phyloP scores from a whole-genome alignment of 2,113 vertebrate species.

The Zingel zingel region DNA sequence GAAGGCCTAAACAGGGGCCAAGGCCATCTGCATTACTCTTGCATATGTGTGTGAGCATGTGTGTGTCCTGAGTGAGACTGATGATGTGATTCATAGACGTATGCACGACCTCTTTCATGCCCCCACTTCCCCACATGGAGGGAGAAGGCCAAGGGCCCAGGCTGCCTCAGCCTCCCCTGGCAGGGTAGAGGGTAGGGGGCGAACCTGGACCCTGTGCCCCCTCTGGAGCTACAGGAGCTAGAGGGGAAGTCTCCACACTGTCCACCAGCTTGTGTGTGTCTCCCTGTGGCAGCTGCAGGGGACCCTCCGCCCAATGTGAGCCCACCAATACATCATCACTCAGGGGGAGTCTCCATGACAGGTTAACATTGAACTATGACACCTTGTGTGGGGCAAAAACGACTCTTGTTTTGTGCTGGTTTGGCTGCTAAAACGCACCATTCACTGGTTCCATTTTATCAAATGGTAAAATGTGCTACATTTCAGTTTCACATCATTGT shows the following conservation, averaged over 20 bases:
- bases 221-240: constrained; percentile 50
- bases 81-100: constrained; percentile 66
- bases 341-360: constrained; percentile 65
- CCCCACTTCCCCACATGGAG: constrained; percentile 56
- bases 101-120: constrained; percentile 29
- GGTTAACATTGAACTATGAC: constrained; percentile 85
- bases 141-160: constrained; percentile 71
- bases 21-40: constrained; percentile 3
- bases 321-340: constrained; percentile 70
- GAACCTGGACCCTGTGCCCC: constrained; percentile 71
- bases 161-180: constrained; percentile 57
- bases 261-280: constrained; percentile 83
- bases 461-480: neutral
- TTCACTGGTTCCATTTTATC: neutral
- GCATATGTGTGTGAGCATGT: constrained; percentile 6
- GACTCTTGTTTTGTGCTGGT: constrained; percentile 24
- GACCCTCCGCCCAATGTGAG: constrained; percentile 69
- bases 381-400: constrained; percentile 51
- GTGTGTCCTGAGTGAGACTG: constrained; percentile 47
- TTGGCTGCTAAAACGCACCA: constrained; percentile 12
- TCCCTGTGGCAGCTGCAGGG: constrained; percentile 85
- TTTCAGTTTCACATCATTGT: neutral
- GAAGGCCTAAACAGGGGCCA: neutral
- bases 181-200: constrained; percentile 67
- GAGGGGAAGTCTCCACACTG: constrained; percentile 73